These are phyloP conservation scores for Clarias platycephalus DNA, from an alignment of 2,797 vertebrate genomes.

Conservation along the genomic window DNA sequence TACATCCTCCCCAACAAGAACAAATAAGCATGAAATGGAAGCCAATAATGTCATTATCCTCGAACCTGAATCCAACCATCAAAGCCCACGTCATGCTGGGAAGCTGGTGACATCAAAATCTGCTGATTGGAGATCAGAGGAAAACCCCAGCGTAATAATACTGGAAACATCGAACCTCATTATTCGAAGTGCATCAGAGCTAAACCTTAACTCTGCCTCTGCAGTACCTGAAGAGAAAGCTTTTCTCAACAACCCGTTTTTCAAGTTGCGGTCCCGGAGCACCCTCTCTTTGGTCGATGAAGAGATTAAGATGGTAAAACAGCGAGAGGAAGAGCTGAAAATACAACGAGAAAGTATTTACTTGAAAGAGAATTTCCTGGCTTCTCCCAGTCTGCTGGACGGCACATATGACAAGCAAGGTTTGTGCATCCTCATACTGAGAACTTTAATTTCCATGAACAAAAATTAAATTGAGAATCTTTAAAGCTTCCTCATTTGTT, in stretches of 20 bases:
- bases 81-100: constrained; percentile 55
- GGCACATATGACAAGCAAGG: constrained; percentile 73
- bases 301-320: constrained; percentile 76
- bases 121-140: constrained; percentile 69
- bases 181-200: constrained; percentile 77
- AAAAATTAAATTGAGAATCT: background rate
- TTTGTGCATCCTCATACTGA: constrained; percentile 47
- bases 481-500: background rate
- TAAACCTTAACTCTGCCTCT: constrained; percentile 69
- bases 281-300: constrained; percentile 77
- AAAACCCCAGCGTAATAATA: constrained; percentile 72
- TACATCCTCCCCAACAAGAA: constrained; percentile 73
- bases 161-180: constrained; percentile 78
- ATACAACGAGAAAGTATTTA: constrained; percentile 73
- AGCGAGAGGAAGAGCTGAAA: constrained; percentile 78
- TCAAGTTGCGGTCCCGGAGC: constrained; percentile 79
- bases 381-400: constrained; percentile 67
- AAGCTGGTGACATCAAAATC: constrained; percentile 51
- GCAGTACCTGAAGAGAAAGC: constrained; percentile 73
- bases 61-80: constrained; percentile 64
- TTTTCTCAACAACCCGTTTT: constrained; percentile 80
- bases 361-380: constrained; percentile 65
- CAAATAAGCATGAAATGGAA: constrained; percentile 66
- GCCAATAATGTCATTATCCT: constrained; percentile 74
- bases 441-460: background rate